Percentiles rank a stretch among this genome's conserved stretches.
These are phyloP conservation scores for Drosophila formosana DNA, from an alignment of 2,888 invertebrate species.

Conservation along the genomic window DNA sequence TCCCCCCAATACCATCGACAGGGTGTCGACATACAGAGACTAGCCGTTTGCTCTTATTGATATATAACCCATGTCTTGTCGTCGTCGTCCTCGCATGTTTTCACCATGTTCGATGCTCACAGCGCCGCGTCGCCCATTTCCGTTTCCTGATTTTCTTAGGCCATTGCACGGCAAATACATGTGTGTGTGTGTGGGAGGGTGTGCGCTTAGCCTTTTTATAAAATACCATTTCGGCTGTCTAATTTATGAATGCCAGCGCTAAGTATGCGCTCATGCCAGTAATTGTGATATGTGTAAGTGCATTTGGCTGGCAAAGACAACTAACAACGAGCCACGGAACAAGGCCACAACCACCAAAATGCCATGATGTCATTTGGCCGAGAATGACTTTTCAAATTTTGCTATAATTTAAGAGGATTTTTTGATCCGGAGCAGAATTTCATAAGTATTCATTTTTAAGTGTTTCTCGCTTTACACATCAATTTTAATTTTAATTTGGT, in stretches of 20 bases:
- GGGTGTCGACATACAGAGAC: constrained; percentile 37
- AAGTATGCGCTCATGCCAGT: constrained; percentile 66
- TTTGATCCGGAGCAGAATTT: too few relatives aligned
- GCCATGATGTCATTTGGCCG: constrained; percentile 64
- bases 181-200: constrained; percentile 20
- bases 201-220: constrained; percentile 69
- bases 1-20: constrained; percentile 13
- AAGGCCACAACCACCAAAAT: constrained; percentile 34
- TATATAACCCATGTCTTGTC: constrained; percentile 69
- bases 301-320: constrained; percentile 55
- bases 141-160: constrained; percentile 76
- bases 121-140: constrained; percentile 78
- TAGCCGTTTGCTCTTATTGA: constrained; percentile 49
- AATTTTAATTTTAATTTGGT: not conserved
- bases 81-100: constrained; percentile 25
- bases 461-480: not conserved
- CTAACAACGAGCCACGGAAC: constrained; percentile 8
- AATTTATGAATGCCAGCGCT: constrained; percentile 72
- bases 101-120: constrained; percentile 76
- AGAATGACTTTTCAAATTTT: constrained; percentile 5
- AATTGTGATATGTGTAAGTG: constrained; percentile 69
- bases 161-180: constrained; percentile 18
- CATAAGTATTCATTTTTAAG: not conserved
- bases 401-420: not conserved
- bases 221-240: constrained; percentile 66